Percentiles rank a stretch among this genome's conserved stretches.
These are phyloP conservation scores for Luffia ferchaultella DNA, from an alignment of 2,888 invertebrate genomes.

Conservation along the genomic window DNA sequence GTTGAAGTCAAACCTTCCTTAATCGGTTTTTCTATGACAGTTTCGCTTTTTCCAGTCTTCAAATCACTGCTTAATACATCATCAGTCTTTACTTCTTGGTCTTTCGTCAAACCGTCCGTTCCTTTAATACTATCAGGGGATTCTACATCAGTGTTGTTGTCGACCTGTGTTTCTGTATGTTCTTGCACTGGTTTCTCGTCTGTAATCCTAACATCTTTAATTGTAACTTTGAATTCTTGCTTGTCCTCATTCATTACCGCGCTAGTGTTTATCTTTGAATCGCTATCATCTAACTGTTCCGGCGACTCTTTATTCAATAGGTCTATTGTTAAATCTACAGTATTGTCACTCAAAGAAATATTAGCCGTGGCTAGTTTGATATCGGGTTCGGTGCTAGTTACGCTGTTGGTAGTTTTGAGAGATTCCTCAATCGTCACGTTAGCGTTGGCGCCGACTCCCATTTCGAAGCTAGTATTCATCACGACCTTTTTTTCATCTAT, in stretches of 20 bases:
- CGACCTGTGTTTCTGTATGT: neutral
- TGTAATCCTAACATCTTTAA: neutral
- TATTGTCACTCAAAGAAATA: slow-evolving; percentile 23
- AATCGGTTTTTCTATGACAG: neutral
- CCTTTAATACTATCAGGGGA: slow-evolving; percentile 26
- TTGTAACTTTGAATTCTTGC: slow-evolving; percentile 11
- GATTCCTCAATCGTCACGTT: slow-evolving; percentile 50
- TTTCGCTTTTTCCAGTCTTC: slow-evolving; percentile 20
- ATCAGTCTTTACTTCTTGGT: slow-evolving; percentile 23
- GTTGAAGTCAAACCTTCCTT: neutral
- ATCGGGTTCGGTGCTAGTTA: slow-evolving; percentile 41
- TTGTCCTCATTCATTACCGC: slow-evolving; percentile 40
- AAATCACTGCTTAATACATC: slow-evolving; percentile 29
- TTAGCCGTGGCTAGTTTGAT: slow-evolving; percentile 38
- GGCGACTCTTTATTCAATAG: neutral
- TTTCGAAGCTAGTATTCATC: slow-evolving; percentile 69
- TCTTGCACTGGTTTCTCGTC: slow-evolving; percentile 1
- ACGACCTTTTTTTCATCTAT: slow-evolving; percentile 72
- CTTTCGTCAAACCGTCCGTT: slow-evolving; percentile 23
- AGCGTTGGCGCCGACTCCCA: slow-evolving; percentile 52
- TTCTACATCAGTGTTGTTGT: slow-evolving; percentile 4
- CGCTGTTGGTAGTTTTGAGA: slow-evolving; percentile 33
- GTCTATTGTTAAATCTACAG: neutral
- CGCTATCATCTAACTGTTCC: slow-evolving; percentile 1
- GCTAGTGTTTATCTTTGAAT: slow-evolving; percentile 23